Evolutionary conservation across 2,113 vertebrate species (phyloP).

Genomic region (Leucoraja erinaceus): DNA sequence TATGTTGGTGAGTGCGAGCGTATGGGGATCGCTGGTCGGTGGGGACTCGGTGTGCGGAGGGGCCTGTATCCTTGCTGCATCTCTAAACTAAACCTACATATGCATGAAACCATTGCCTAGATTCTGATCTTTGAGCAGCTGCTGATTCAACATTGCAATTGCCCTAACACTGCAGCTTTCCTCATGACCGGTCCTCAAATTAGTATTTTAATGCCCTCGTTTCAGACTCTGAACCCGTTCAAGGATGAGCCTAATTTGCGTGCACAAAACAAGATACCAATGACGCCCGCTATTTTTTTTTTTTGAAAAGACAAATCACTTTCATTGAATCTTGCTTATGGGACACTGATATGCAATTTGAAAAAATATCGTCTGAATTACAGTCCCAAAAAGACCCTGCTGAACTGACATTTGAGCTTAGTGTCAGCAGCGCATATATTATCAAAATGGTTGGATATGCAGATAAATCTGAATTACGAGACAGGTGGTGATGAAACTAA

Average conservation of each 20-base stretch:
- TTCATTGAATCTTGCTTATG: not conserved
- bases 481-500: not conserved
- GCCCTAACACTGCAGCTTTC: not conserved
- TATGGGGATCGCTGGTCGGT: too few relatives aligned
- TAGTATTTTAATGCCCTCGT: not conserved
- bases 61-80: too few relatives aligned
- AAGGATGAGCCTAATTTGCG: not conserved
- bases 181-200: not conserved
- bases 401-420: not conserved
- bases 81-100: not conserved
- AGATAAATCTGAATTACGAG: constrained; percentile 25
- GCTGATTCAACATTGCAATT: not conserved
- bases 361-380: not conserved
- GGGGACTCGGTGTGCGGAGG: too few relatives aligned
- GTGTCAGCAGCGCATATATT: not conserved
- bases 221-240: not conserved
- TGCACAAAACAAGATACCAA: not conserved
- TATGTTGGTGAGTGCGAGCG: too few relatives aligned
- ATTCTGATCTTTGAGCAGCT: not conserved
- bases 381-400: not conserved
- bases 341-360: not conserved
- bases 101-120: not conserved
- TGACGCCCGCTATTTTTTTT: not conserved
- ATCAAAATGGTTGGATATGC: not conserved
- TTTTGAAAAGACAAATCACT: not conserved